Percentiles rank a stretch among this genome's conserved stretches.
phyloP scores from a whole-genome alignment of 2,113 vertebrate genomes.

The Herpetotheres cachinnans region DNA sequence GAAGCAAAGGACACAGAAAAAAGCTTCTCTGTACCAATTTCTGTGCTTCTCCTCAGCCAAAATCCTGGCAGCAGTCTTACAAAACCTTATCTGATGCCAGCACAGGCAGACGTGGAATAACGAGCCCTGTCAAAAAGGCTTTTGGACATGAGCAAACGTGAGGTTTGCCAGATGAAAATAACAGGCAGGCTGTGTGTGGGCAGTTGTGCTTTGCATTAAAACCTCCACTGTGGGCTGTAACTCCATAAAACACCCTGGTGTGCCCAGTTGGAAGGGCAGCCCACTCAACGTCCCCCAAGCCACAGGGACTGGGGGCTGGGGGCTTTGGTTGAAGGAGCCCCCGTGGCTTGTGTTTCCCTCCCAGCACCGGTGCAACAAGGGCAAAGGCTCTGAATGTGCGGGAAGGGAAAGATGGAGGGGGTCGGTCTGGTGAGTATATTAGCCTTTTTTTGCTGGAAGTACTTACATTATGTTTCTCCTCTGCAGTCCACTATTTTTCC shows the following conservation, averaged over 20 bases:
- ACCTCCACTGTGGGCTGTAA: neutral
- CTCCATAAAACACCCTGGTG: neutral
- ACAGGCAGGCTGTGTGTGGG: neutral
- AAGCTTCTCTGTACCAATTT: neutral
- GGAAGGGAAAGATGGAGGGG: neutral
- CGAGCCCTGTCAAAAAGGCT: neutral
- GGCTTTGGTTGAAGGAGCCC: neutral
- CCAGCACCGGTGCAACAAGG: neutral
- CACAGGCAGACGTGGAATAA: neutral
- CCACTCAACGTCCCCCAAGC: neutral
- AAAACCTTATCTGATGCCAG: neutral
- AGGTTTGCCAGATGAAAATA: neutral
- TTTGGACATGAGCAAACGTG: neutral
- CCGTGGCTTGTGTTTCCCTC: neutral
- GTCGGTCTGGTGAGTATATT: rapidly evolving
- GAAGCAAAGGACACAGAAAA: neutral
- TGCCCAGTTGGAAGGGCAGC: neutral
- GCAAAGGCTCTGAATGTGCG: neutral
- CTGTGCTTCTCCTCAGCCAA: neutral
- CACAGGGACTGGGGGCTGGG: neutral
- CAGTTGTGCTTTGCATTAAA: neutral
- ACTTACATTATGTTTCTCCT: neutral
- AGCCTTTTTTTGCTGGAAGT: neutral
- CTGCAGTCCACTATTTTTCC: neutral
- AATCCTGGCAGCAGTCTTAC: neutral